Evolutionary conservation across 1,140 invertebrate genomes (phyloP), one percentile per base, ranked within the genome.

Genomic region (Caerostris darwini): DNA sequence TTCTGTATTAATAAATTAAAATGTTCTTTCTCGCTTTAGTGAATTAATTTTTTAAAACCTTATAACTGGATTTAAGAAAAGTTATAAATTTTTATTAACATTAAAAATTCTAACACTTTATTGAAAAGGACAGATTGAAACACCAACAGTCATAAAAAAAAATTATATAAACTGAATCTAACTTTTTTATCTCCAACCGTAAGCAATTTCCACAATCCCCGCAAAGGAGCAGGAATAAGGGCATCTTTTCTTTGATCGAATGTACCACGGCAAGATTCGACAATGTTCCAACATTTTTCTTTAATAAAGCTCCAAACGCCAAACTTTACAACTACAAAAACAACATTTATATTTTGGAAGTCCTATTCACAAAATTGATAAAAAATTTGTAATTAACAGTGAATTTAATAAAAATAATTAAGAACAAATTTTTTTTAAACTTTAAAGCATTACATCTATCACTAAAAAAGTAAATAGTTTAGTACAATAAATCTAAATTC

Each of bases 161-260:
- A 77, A 7, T n/a, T 14, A 19, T 77, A 34, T n/a, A 8, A 7
- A 50, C 8, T 77, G 50, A 77, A 77, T 50, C 82, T 64, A 82
- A 94, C 94, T 54, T 93, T 93, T 77, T 77, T 77, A 58, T 94
- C 94, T 3, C 92, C 93, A 61, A 86, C 67, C 77, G 61, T 71
- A 5, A 95, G 54, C 58, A 94, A n/a, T 50, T 81, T 95, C 77
- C 94, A 94, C 12, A 97, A 95, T 57, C 97, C 96, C 87, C 96
- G 95, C 12, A 97, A 94, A 81, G 97, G 96, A 56, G 96, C 95
- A 7, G 97, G 97, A n/a, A 96, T 96, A 34, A 97, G 94, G 67
- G 96, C 96, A 90, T 96, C 95, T 94, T 95, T 95, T 82, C 96
- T 95, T 50, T 82, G 81, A 7, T 94, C 92, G 71, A 94, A 95